phyloP scores from a whole-genome alignment of 2,113 vertebrate genomes.

The Holacanthus passer region DNA sequence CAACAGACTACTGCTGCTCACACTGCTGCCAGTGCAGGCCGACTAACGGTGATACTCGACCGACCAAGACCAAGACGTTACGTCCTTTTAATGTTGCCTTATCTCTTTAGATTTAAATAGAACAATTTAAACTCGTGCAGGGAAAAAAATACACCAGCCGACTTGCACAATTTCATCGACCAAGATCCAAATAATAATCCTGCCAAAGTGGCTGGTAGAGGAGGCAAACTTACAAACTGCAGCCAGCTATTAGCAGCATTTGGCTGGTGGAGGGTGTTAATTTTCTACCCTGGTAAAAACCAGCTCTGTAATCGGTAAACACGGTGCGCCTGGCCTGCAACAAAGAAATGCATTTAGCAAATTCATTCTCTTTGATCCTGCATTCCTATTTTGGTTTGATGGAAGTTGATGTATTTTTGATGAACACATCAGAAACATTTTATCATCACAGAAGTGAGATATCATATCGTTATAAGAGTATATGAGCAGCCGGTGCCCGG shows the following conservation, averaged over 20 bases:
- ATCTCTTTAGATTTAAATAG: constrained; percentile 22
- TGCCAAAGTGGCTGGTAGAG: constrained; percentile 60
- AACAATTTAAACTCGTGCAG: neutral
- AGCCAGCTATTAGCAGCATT: constrained; percentile 68
- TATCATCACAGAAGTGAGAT: constrained; percentile 33
- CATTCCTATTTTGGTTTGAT: constrained; percentile 45
- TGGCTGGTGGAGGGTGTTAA: constrained; percentile 59
- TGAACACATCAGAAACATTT: constrained; percentile 35
- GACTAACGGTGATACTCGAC: constrained; percentile 25
- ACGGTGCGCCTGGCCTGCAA: constrained; percentile 57
- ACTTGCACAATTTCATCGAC: constrained; percentile 23
- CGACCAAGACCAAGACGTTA: neutral
- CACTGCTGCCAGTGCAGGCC: constrained; percentile 53
- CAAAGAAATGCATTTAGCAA: constrained; percentile 65
- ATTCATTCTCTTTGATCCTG: constrained; percentile 63
- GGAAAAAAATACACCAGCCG: neutral
- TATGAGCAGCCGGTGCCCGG: constrained; percentile 9
- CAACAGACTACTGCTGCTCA: constrained; percentile 64
- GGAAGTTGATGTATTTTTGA: constrained; percentile 56
- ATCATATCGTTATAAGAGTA: constrained; percentile 28
- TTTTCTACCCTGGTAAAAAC: constrained; percentile 67
- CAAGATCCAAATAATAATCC: constrained; percentile 52
- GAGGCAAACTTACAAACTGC: constrained; percentile 51
- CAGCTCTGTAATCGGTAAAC: constrained; percentile 70
- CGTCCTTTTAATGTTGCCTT: neutral